These are phyloP conservation scores for Pomatorhinus ruficollis DNA, from an alignment of 2,113 vertebrate genomes.

Conservation along the genomic window DNA sequence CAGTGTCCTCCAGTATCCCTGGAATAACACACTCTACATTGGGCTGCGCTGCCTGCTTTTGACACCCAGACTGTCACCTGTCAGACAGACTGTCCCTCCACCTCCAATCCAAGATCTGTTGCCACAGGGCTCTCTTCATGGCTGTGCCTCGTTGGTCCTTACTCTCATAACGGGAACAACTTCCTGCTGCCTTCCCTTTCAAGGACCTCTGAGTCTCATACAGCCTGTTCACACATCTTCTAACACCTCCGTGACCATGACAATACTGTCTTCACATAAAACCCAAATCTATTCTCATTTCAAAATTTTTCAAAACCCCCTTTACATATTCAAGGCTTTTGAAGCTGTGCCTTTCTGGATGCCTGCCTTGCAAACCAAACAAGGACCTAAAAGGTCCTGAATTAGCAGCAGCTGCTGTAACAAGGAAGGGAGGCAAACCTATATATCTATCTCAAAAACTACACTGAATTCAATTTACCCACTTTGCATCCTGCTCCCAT, in stretches of 20 bases:
- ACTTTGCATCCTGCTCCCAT: background rate
- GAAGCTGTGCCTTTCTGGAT: background rate
- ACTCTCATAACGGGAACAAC: background rate
- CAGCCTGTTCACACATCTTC: background rate
- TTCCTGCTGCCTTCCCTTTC: background rate
- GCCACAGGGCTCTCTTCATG: background rate
- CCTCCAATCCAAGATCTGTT: accelerated
- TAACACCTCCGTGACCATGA: background rate
- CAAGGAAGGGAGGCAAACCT: background rate
- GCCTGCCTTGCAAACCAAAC: background rate
- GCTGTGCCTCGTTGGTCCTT: background rate
- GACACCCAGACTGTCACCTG: no score
- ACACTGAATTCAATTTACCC: background rate
- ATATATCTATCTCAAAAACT: background rate
- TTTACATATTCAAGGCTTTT: background rate
- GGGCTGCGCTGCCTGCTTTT: background rate
- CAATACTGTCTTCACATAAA: background rate
- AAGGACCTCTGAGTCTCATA: background rate
- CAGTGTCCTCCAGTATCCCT: accelerated
- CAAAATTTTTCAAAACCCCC: background rate
- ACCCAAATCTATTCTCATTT: background rate
- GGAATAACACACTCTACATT: background rate
- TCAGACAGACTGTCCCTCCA: accelerated
- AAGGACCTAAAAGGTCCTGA: background rate
- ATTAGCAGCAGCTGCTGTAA: background rate